Evolutionary conservation across 1,140 invertebrate species (phyloP).

Genomic region (Leptopilina clavipes): DNA sequence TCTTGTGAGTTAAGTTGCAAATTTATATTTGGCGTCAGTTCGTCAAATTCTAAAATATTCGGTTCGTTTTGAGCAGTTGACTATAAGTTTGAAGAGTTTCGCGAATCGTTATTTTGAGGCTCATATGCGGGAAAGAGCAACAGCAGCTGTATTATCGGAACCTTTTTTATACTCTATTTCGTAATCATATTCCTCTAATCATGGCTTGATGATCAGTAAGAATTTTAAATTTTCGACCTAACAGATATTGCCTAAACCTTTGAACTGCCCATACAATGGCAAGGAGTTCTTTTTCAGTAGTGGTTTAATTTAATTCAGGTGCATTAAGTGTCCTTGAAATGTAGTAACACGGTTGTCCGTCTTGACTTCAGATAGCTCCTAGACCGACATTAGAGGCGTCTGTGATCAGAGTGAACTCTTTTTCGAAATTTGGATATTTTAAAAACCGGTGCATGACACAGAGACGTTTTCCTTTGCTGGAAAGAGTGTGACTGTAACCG

Average conservation of each 20-base stretch:
- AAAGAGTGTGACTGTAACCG: no score
- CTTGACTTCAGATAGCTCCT: neutral
- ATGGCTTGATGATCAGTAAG: neutral
- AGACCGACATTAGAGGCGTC: neutral
- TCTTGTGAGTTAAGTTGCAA: no score
- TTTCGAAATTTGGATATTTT: neutral
- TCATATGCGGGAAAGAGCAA: neutral
- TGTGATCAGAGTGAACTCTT: neutral
- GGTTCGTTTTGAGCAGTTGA: no score
- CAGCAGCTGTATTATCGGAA: no score
- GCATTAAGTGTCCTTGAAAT: neutral
- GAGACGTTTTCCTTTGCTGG: no score
- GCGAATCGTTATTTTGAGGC: no score
- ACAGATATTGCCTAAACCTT: neutral
- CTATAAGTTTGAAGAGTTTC: no score
- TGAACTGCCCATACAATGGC: neutral
- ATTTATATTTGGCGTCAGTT: no score
- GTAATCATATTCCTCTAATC: no score
- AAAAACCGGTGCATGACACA: no score
- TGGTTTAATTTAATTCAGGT: neutral
- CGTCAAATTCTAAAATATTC: neutral
- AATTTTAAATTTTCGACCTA: neutral
- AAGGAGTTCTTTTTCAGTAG: neutral
- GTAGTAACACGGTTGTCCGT: neutral
- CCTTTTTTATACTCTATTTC: no score